Conservation (phyloP, 1,140 invertebrate genomes). For the Drosophila arizonae region DNA sequence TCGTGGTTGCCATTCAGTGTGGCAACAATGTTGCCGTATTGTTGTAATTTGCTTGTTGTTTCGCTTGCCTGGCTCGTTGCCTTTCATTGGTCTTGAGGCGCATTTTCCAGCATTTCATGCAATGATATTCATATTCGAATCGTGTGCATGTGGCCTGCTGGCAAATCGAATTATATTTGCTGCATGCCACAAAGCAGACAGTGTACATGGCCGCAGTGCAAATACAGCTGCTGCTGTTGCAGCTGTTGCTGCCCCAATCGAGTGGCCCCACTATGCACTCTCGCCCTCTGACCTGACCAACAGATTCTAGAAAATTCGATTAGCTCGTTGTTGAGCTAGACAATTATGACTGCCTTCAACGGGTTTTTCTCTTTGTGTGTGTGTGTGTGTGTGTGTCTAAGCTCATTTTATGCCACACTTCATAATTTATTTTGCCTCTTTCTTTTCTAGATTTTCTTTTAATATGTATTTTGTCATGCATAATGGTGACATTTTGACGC, state of each 20-base stretch:
- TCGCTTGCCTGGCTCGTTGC: constrained; percentile 56
- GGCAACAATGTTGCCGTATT: constrained; percentile 69
- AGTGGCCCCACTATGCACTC: constrained; percentile 31
- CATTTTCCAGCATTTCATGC: constrained; percentile 40
- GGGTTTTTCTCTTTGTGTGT: constrained; percentile 21
- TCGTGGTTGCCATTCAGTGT: constrained; percentile 54
- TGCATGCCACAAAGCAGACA: constrained; percentile 72
- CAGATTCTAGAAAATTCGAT: constrained; percentile 19
- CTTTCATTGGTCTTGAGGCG: constrained; percentile 35
- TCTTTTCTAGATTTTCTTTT: constrained; percentile 41
- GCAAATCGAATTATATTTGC: constrained; percentile 77
- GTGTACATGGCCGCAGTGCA: constrained; percentile 20
- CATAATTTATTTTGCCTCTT: constrained; percentile 54
- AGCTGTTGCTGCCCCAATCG: constrained; percentile 17
- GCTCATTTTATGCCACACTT: constrained; percentile 44
- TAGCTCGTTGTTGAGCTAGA: background rate
- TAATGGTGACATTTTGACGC: constrained; percentile 79
- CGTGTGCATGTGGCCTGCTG: constrained; percentile 49
- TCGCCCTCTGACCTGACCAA: constrained; percentile 54
- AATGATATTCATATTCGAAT: constrained; percentile 71
- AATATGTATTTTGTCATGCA: constrained; percentile 70
- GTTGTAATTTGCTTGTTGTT: constrained; percentile 72
- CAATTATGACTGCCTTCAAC: background rate
- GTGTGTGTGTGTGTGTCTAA: background rate
- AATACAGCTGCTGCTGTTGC: constrained; percentile 13